Percentiles rank a stretch among this genome's conserved stretches.
phyloP scores from a whole-genome alignment of 1,140 invertebrate species.

The Papilio polytes region DNA sequence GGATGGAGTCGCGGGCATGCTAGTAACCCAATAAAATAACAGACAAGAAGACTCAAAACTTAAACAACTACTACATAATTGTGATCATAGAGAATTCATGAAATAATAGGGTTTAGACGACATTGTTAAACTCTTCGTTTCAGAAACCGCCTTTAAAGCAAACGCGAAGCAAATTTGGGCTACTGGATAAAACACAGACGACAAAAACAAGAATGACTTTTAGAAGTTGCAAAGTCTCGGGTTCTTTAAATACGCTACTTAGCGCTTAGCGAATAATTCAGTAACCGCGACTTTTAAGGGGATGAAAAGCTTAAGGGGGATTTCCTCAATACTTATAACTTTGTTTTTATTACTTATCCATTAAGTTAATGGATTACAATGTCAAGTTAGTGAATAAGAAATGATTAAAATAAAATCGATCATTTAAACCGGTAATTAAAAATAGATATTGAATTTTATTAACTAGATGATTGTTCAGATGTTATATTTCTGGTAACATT shows the following conservation, averaged over 20 bases:
- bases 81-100: too few relatives aligned
- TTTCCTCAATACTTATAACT: conserved; percentile 10
- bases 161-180: neutral
- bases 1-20: too few relatives aligned
- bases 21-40: too few relatives aligned
- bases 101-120: too few relatives aligned
- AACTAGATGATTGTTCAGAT: too few relatives aligned
- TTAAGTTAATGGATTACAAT: conserved; percentile 7
- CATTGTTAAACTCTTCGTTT: too few relatives aligned
- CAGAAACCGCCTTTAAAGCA: neutral
- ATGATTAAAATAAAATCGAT: too few relatives aligned
- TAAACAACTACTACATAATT: too few relatives aligned
- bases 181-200: neutral
- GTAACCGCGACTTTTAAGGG: conserved; percentile 5
- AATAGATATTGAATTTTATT: neutral
- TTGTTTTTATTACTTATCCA: conserved; percentile 2
- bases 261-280: conserved; percentile 17
- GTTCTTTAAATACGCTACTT: neutral
- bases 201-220: neutral
- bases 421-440: neutral
- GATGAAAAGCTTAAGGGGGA: conserved; percentile 9
- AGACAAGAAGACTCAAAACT: too few relatives aligned
- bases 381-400: neutral
- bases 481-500: too few relatives aligned
- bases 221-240: neutral